phyloP scores from a whole-genome alignment of 1,140 invertebrate genomes.

The Heliconius congener region DNA sequence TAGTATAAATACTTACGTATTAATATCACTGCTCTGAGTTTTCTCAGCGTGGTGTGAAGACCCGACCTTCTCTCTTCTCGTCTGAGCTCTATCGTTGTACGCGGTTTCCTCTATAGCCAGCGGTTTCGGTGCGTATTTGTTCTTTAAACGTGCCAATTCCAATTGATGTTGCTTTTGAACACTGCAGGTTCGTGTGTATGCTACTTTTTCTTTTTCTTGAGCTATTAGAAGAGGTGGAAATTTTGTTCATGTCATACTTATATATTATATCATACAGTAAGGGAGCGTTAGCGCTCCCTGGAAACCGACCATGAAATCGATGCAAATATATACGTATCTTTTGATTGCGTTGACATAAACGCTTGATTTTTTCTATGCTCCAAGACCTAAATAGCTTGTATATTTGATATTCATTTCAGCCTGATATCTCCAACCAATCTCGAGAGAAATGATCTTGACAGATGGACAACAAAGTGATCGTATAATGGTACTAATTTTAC shows the following conservation, averaged over 20 bases:
- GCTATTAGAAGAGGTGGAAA: conserved; percentile 38
- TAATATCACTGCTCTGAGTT: conserved; percentile 89
- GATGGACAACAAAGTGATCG: too few relatives aligned
- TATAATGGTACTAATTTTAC: too few relatives aligned
- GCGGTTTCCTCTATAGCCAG: conserved; percentile 76
- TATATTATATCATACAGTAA: too few relatives aligned
- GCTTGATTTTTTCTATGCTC: too few relatives aligned
- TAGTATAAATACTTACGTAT: conserved; percentile 84
- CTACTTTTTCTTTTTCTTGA: conserved; percentile 65
- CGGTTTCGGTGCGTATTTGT: conserved; percentile 89
- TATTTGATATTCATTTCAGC: too few relatives aligned
- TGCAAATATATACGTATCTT: too few relatives aligned
- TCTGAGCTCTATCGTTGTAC: conserved; percentile 91
- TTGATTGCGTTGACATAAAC: too few relatives aligned
- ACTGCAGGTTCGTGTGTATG: conserved; percentile 68
- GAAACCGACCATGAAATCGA: too few relatives aligned
- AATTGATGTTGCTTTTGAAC: conserved; percentile 83
- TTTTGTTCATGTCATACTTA: neutral
- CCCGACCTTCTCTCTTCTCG: conserved; percentile 88
- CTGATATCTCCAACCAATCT: too few relatives aligned
- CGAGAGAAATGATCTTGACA: too few relatives aligned
- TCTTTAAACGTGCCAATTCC: conserved; percentile 89
- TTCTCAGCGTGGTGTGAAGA: conserved; percentile 92
- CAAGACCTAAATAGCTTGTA: too few relatives aligned
- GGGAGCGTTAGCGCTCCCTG: too few relatives aligned